These are phyloP conservation scores for Helostoma temminkii DNA, from an alignment of 2,797 vertebrate species.

Conservation along the genomic window DNA sequence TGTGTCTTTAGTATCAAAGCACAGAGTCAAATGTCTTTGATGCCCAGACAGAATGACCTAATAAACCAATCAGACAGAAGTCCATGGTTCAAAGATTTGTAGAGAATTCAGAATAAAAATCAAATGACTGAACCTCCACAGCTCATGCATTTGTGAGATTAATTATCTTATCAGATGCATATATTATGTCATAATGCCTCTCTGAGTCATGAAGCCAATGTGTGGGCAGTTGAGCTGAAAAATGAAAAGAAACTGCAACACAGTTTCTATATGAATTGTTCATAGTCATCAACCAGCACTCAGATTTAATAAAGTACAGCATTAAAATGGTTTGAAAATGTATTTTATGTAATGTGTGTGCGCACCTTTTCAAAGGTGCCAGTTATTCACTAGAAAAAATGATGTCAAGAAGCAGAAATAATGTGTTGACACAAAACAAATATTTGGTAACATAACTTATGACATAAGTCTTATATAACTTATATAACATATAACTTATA, in stretches of 20 bases:
- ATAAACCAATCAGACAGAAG: neutral
- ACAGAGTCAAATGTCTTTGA: neutral
- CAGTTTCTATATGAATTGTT: slow-evolving; percentile 38
- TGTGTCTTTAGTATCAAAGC: neutral
- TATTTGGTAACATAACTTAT: no score
- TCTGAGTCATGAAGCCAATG: slow-evolving; percentile 47
- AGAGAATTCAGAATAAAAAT: slow-evolving; percentile 11
- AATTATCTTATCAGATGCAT: slow-evolving; percentile 55
- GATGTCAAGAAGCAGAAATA: neutral
- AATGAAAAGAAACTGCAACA: slow-evolving; percentile 24
- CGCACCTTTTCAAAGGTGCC: neutral
- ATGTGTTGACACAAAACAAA: neutral
- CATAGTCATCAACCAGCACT: slow-evolving; percentile 9
- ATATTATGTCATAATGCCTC: slow-evolving; percentile 32
- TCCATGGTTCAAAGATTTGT: slow-evolving; percentile 15
- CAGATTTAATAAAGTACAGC: slow-evolving; percentile 5
- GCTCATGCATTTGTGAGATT: slow-evolving; percentile 12
- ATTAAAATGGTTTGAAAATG: slow-evolving; percentile 27
- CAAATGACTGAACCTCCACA: slow-evolving; percentile 3
- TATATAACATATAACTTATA: neutral
- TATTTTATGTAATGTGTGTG: neutral
- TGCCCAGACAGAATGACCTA: neutral
- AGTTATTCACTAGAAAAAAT: neutral
- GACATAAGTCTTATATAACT: no score
- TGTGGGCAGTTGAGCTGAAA: slow-evolving; percentile 53